Evolutionary conservation across 2,888 invertebrate species (phyloP).

Genomic region (Dioctria linearis): DNA sequence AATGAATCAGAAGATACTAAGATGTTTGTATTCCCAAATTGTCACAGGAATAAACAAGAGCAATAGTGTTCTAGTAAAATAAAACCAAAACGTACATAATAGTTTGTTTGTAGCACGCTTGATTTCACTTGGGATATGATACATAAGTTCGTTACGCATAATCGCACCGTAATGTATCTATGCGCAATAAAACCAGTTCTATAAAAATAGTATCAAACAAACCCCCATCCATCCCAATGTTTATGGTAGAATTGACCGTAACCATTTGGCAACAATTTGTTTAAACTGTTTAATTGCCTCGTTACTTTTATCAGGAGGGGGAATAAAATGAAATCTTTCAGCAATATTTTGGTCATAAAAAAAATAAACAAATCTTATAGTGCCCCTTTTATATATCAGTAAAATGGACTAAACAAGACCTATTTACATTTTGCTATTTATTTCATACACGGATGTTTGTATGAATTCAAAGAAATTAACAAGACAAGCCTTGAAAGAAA

Average conservation of each 20-base stretch:
- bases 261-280: conserved; percentile 35
- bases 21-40: no score
- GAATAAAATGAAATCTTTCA: neutral
- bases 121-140: neutral
- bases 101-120: neutral
- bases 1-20: no score
- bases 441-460: neutral
- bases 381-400: no score
- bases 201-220: conserved; percentile 34
- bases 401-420: neutral
- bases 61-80: no score
- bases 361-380: neutral
- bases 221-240: neutral
- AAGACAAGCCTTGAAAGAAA: neutral
- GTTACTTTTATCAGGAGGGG: neutral
- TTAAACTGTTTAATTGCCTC: conserved; percentile 8
- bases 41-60: no score
- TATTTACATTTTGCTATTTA: neutral
- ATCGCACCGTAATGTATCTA: conserved; percentile 4
- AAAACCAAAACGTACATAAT: neutral
- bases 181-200: neutral
- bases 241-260: neutral
- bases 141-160: conserved; percentile 33
- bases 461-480: neutral
- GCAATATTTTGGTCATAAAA: neutral